Percentiles rank a stretch among this genome's conserved stretches.
Conservation (phyloP, 2,797 vertebrate genomes). For the Coregonus ussuriensis region DNA sequence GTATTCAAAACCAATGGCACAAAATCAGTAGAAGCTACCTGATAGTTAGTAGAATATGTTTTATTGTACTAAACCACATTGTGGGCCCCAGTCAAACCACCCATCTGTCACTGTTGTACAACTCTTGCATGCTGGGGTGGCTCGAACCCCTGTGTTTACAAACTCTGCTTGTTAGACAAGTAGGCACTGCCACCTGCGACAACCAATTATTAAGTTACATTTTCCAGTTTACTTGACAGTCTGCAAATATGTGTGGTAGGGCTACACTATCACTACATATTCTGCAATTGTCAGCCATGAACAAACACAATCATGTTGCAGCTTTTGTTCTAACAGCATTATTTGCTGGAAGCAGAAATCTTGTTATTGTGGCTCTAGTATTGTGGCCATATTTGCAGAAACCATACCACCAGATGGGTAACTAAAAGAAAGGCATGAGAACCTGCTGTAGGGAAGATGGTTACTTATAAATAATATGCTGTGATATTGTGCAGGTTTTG, state of each 20-base stretch:
- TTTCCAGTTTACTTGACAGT: neutral
- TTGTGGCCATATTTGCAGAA: neutral
- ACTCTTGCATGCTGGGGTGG: no score
- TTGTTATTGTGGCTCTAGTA: neutral
- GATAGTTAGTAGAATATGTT: no score
- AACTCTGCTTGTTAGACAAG: no score
- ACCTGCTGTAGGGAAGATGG: neutral
- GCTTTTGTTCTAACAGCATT: neutral
- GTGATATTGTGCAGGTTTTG: constrained; percentile 6
- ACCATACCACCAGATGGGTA: neutral
- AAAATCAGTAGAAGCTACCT: no score
- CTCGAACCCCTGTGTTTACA: no score
- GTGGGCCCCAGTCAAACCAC: no score
- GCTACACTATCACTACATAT: neutral
- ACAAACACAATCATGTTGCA: neutral
- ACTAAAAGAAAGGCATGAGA: neutral
- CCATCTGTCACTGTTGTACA: no score
- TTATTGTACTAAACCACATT: no score
- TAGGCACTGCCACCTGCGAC: neutral
- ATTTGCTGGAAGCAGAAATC: constrained; percentile 11
- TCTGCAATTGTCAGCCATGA: neutral
- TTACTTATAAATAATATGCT: neutral
- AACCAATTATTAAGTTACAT: constrained; percentile 43
- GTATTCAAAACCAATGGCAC: no score
- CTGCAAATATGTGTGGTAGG: neutral